These are phyloP conservation scores for Melanotaenia boesemani DNA, from an alignment of 2,797 vertebrate genomes.

Conservation along the genomic window DNA sequence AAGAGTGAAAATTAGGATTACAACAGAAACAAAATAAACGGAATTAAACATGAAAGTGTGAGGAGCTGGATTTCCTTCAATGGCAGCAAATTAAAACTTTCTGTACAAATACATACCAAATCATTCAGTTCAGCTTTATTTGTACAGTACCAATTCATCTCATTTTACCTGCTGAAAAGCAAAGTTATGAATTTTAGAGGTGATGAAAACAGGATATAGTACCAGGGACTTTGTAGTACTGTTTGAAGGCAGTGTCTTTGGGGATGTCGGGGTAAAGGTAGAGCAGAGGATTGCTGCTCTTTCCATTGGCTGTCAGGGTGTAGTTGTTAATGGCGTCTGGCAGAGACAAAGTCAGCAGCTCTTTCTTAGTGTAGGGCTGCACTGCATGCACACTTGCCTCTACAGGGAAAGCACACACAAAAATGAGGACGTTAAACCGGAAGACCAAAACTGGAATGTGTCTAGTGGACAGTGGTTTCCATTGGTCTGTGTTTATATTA, in stretches of 20 bases:
- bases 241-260: constrained; percentile 87
- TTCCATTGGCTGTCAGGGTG: constrained; percentile 83
- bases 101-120: too few species aligned
- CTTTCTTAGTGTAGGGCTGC: constrained; percentile 89
- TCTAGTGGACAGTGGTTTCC: too few species aligned
- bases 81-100: too few species aligned
- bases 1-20: neutral
- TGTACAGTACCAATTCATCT: too few species aligned
- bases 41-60: too few species aligned
- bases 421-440: neutral
- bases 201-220: neutral
- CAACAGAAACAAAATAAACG: neutral
- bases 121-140: too few species aligned
- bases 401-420: constrained; percentile 22
- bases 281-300: constrained; percentile 87
- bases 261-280: constrained; percentile 91
- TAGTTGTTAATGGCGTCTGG: constrained; percentile 87
- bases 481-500: too few species aligned
- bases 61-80: too few species aligned
- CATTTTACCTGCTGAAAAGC: too few species aligned
- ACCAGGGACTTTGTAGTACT: constrained; percentile 84
- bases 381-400: constrained; percentile 84
- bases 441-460: neutral
- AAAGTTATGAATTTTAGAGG: too few species aligned
- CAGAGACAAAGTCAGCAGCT: constrained; percentile 84